Evolutionary conservation across 2,113 vertebrate species (phyloP).

Genomic region (Lipophrys pholis): DNA sequence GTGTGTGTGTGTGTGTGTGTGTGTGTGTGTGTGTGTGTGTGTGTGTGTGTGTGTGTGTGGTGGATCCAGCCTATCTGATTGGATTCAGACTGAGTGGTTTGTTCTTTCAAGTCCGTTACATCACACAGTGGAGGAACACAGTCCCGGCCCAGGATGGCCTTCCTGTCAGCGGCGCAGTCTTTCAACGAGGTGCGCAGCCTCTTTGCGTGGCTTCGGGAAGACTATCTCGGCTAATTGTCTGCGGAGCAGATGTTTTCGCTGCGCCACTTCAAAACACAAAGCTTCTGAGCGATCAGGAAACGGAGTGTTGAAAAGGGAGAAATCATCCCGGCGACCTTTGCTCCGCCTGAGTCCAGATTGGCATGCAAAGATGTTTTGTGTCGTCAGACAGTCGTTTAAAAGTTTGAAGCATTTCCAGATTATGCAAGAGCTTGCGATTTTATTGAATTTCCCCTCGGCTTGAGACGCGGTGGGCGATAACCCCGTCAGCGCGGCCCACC

Average conservation of each 20-base stretch:
- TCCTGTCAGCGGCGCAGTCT: slow-evolving; percentile 13
- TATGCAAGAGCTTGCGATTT: too few species aligned
- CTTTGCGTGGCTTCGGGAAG: slow-evolving; percentile 8
- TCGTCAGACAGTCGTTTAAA: neutral
- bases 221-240: slow-evolving; percentile 16
- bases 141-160: neutral
- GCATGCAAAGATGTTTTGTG: slow-evolving; percentile 9
- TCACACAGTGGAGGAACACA: neutral
- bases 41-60: neutral
- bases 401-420: neutral
- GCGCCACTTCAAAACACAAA: slow-evolving; percentile 35
- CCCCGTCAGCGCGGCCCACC: slow-evolving; percentile 17
- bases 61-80: neutral
- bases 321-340: slow-evolving; percentile 43
- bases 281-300: slow-evolving; percentile 17
- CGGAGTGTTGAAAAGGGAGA: slow-evolving; percentile 24
- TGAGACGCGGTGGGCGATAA: too few species aligned
- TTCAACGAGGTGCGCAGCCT: slow-evolving; percentile 25
- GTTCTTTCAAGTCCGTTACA: neutral
- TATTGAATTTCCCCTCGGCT: too few species aligned
- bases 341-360: slow-evolving; percentile 36
- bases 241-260: slow-evolving; percentile 52
- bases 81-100: neutral
- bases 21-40: too few species aligned
- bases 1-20: too few species aligned